A percentile compares a stretch with the other conserved stretches of the same genome.
Evolutionary conservation across 2,113 vertebrate species (phyloP).

Genomic region (Chaenocephalus aceratus): DNA sequence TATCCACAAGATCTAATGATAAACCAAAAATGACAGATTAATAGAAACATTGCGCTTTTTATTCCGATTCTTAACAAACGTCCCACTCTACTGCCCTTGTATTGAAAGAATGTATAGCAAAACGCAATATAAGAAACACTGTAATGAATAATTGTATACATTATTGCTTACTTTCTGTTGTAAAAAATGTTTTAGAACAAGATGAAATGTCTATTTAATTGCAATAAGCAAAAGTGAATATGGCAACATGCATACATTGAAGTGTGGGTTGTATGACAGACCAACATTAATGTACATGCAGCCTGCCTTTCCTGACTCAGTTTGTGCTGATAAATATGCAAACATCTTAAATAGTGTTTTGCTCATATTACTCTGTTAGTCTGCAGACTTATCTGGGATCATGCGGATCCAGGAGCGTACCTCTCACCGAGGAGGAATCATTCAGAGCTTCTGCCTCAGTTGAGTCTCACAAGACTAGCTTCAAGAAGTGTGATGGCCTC

Average conservation of each 20-base stretch:
- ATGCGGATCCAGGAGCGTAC: conserved; percentile 59
- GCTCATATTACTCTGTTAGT: conserved; percentile 42
- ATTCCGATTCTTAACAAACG: not conserved
- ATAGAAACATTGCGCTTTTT: not conserved
- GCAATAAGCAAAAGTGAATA: not conserved
- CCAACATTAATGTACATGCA: not conserved
- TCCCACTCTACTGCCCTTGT: not conserved
- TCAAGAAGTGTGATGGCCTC: conserved; percentile 83
- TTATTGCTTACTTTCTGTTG: not conserved
- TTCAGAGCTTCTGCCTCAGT: conserved; percentile 76
- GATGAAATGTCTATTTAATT: not conserved
- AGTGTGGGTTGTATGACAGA: not conserved
- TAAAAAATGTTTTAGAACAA: not conserved
- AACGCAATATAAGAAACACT: not conserved
- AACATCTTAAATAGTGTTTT: conserved; percentile 13
- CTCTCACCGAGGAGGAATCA: conserved; percentile 72
- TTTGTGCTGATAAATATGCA: not conserved
- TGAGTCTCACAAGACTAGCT: conserved; percentile 77
- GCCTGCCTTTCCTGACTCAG: not conserved
- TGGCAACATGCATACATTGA: not conserved
- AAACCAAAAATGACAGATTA: not conserved
- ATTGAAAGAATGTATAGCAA: not conserved
- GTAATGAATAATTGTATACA: not conserved
- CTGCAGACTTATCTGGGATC: conserved; percentile 58
- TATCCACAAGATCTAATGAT: not conserved